A percentile compares a stretch with the other conserved stretches of the same genome.
These are phyloP conservation scores for Tychaedon coryphoeus DNA, from an alignment of 2,113 vertebrate genomes.

Conservation along the genomic window DNA sequence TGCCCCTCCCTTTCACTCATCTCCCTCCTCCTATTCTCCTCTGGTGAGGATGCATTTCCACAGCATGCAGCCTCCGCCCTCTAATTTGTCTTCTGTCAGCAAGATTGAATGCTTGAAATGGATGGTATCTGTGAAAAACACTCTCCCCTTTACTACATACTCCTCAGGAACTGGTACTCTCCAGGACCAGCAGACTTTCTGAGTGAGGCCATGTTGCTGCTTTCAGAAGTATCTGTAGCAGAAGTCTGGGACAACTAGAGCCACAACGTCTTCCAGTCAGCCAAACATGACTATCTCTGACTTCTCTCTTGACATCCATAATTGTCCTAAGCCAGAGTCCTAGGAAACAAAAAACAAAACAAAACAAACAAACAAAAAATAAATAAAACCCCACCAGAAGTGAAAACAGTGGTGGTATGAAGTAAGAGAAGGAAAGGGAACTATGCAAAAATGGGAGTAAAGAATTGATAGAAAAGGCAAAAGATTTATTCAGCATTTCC, in stretches of 20 bases:
- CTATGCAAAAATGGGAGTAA: neutral
- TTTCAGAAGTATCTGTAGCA: neutral
- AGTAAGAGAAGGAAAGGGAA: neutral
- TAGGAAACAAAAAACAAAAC: neutral
- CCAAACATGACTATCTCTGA: neutral
- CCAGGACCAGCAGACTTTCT: neutral
- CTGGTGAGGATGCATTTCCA: neutral
- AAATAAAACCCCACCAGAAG: neutral
- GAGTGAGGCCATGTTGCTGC: neutral
- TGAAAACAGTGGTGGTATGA: neutral
- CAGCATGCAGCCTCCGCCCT: neutral
- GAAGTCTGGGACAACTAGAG: neutral
- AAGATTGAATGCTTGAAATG: neutral
- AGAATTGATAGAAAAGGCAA: neutral
- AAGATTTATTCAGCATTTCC: slow-evolving; percentile 70
- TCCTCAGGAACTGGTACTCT: neutral
- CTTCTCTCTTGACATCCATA: neutral
- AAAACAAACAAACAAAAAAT: neutral
- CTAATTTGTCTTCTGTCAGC: neutral
- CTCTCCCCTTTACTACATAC: neutral
- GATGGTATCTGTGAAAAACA: neutral
- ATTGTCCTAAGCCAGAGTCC: neutral
- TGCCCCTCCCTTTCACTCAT: neutral
- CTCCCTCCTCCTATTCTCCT: neutral
- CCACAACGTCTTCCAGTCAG: neutral